Percentiles rank a stretch among this genome's conserved stretches.
Conservation (phyloP, 2,113 vertebrate species). For the Indicator indicator region DNA sequence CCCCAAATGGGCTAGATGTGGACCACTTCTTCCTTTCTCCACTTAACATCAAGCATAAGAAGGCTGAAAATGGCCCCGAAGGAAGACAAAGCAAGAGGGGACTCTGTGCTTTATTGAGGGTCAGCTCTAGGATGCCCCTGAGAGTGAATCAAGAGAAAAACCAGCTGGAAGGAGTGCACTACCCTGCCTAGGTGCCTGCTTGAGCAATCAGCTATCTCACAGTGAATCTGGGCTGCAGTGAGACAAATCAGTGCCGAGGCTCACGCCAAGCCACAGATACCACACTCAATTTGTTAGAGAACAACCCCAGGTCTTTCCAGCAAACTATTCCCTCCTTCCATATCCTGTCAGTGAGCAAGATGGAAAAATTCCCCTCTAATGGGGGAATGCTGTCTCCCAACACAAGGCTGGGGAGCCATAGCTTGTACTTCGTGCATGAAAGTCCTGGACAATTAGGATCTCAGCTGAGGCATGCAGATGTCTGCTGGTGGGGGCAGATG, state of each 20-base stretch:
- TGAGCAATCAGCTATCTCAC: background rate
- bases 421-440: slow-evolving; percentile 52
- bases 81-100: background rate
- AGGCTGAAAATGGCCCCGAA: background rate
- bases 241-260: slow-evolving; percentile 2
- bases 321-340: slow-evolving; percentile 57
- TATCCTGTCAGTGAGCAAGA: slow-evolving; percentile 53
- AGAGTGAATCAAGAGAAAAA: background rate
- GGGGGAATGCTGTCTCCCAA: slow-evolving; percentile 14
- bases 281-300: slow-evolving; percentile 60
- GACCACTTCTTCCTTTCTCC: background rate
- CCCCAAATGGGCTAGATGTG: too few relatives aligned
- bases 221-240: background rate
- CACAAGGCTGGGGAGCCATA: slow-evolving; percentile 34
- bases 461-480: slow-evolving; percentile 27
- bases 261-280: slow-evolving; percentile 55
- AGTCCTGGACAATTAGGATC: slow-evolving; percentile 48
- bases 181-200: background rate
- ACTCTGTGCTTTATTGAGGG: background rate
- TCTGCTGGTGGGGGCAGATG: background rate
- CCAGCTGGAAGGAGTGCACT: background rate
- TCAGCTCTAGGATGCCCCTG: background rate
- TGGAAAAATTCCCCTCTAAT: slow-evolving; percentile 59
- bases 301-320: slow-evolving; percentile 53
- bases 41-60: background rate